Percentiles rank a stretch among this genome's conserved stretches.
These are phyloP conservation scores for Aphrophora alni DNA, from an alignment of 2,888 invertebrate genomes.

Conservation along the genomic window DNA sequence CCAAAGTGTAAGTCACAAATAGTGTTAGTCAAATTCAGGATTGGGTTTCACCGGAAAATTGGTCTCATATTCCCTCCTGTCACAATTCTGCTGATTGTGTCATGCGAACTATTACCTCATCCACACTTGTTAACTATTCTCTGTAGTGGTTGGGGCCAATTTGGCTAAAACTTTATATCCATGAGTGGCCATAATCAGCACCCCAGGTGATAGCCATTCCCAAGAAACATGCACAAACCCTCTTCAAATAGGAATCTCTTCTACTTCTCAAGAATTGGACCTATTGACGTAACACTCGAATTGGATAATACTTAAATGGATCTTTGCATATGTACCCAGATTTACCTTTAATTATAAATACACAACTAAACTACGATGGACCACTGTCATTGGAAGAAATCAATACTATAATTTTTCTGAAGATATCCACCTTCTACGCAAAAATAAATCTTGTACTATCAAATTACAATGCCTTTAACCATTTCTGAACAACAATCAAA, in stretches of 20 bases:
- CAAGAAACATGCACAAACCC: too few species aligned
- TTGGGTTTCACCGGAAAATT: constrained; percentile 38
- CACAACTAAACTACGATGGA: background rate
- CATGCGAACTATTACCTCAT: constrained; percentile 28
- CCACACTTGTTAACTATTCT: background rate
- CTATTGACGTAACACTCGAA: too few species aligned
- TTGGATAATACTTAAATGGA: background rate
- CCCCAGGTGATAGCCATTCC: too few species aligned
- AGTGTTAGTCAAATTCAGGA: background rate
- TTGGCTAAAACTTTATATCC: constrained; percentile 37
- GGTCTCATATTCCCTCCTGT: constrained; percentile 49
- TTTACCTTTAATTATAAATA: too few species aligned
- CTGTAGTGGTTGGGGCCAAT: constrained; percentile 47
- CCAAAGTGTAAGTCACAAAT: too few species aligned
- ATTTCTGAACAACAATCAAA: background rate
- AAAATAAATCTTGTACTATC: background rate
- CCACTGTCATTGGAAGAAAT: background rate
- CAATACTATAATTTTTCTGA: background rate
- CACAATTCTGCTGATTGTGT: constrained; percentile 52
- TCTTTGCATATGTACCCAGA: background rate
- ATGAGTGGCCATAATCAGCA: constrained; percentile 6
- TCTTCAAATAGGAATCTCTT: too few species aligned
- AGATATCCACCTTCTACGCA: background rate
- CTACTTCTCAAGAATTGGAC: too few species aligned
- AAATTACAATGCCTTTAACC: constrained; percentile 11